Conservation (phyloP, 1,140 invertebrate genomes). For the Drosophila eugracilis region DNA sequence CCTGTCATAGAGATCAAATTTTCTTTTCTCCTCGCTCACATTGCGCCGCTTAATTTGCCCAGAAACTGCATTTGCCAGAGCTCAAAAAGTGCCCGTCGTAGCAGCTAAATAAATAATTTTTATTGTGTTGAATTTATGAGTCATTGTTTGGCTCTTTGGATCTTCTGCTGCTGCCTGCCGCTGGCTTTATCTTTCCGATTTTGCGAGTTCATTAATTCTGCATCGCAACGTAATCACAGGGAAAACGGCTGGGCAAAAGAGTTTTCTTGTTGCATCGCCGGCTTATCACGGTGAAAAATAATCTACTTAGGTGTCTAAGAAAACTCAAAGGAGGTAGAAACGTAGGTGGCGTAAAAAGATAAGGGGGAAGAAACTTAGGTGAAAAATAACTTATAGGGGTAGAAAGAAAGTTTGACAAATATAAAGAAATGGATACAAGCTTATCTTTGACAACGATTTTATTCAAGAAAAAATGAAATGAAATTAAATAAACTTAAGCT, state of each 20-base stretch:
- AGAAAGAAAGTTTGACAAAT: too few species aligned
- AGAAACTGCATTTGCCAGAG: constrained; percentile 42
- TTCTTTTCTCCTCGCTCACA: constrained; percentile 39
- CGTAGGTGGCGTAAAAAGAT: too few species aligned
- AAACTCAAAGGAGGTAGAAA: background rate
- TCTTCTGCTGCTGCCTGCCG: constrained; percentile 7
- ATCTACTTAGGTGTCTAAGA: background rate
- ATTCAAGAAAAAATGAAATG: too few species aligned
- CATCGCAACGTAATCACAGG: constrained; percentile 43
- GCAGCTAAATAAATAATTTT: constrained; percentile 58
- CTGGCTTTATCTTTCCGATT: constrained; percentile 33
- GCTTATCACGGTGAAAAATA: constrained; percentile 14
- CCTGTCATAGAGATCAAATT: constrained; percentile 69
- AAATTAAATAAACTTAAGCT: too few species aligned
- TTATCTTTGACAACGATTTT: too few species aligned
- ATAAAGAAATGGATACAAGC: too few species aligned
- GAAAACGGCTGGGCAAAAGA: constrained; percentile 24
- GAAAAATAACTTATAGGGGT: too few species aligned
- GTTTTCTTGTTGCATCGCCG: constrained; percentile 8
- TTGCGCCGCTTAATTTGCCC: constrained; percentile 41
- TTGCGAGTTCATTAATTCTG: constrained; percentile 64
- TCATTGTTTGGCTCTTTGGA: constrained; percentile 59
- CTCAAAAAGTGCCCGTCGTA: constrained; percentile 37
- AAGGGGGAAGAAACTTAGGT: too few species aligned
- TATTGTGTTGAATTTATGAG: constrained; percentile 63